phyloP scores from a whole-genome alignment of 1,140 invertebrate species.

The Aphidius ervi region DNA sequence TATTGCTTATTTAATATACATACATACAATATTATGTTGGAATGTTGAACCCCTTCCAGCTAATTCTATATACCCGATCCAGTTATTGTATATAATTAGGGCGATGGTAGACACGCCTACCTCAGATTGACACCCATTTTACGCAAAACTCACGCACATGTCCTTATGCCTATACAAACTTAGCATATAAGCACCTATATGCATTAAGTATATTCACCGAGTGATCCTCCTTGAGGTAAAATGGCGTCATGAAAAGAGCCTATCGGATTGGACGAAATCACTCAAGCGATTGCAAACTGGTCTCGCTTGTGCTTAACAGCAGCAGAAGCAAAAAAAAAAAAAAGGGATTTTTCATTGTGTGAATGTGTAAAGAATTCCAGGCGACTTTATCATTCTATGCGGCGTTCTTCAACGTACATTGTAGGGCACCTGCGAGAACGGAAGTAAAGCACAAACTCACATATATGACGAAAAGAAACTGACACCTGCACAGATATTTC shows the following conservation, averaged over 20 bases:
- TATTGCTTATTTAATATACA: too few species aligned
- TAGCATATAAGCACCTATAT: not conserved
- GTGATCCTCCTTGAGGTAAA: conserved; percentile 9
- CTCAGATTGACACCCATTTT: conserved; percentile 7
- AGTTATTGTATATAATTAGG: conserved; percentile 14
- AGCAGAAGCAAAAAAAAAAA: too few species aligned
- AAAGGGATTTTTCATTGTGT: too few species aligned
- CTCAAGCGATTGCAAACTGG: not conserved
- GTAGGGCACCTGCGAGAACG: conserved; percentile 18
- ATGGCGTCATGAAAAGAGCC: conserved; percentile 13
- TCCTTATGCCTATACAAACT: too few species aligned
- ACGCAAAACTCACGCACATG: conserved; percentile 6
- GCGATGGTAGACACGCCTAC: conserved; percentile 11
- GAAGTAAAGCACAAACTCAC: conserved; percentile 11
- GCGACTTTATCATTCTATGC: too few species aligned
- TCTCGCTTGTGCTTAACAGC: too few species aligned
- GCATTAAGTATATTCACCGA: not conserved
- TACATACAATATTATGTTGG: too few species aligned
- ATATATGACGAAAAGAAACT: conserved; percentile 9
- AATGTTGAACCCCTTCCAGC: too few species aligned
- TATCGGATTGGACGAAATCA: conserved; percentile 11
- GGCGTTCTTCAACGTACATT: too few species aligned
- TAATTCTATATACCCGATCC: too few species aligned
- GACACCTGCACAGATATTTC: conserved; percentile 4
- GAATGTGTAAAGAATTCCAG: too few species aligned